These are phyloP conservation scores for Tympanoctomys barrerae DNA, from an alignment of 2,797 vertebrate genomes.

Conservation along the genomic window DNA sequence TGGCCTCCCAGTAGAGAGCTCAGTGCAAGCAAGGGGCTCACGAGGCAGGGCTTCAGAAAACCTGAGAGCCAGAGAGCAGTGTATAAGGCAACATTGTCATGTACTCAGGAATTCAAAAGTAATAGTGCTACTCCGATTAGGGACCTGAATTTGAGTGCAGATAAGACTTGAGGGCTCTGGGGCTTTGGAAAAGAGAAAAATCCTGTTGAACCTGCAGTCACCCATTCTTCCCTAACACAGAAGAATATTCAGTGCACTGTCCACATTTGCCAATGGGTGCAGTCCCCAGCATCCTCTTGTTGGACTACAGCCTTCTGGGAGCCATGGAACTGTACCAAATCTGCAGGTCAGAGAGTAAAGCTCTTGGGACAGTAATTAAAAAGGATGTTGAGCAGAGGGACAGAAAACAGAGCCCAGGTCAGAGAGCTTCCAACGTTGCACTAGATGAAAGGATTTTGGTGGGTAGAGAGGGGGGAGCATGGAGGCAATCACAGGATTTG, in stretches of 20 bases:
- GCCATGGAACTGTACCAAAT: neutral
- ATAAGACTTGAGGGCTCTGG: neutral
- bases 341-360: neutral
- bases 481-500: neutral
- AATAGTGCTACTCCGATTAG: neutral
- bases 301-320: neutral
- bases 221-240: neutral
- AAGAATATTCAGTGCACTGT: neutral
- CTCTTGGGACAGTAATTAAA: neutral
- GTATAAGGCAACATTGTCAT: neutral
- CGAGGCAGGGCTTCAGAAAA: neutral
- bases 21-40: neutral
- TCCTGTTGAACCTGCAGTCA: neutral
- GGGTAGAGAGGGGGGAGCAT: too few species aligned
- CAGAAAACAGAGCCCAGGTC: neutral
- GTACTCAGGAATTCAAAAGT: neutral
- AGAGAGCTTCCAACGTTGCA: neutral
- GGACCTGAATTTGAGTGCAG: neutral
- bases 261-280: neutral
- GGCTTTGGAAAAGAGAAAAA: neutral
- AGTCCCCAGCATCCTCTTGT: neutral
- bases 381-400: neutral
- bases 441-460: neutral
- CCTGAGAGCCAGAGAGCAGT: neutral
- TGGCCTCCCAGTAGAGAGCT: neutral